A percentile compares a stretch with the other conserved stretches of the same genome.
Conservation (phyloP, 2,113 vertebrate species). For the Tenrec ecaudatus region DNA sequence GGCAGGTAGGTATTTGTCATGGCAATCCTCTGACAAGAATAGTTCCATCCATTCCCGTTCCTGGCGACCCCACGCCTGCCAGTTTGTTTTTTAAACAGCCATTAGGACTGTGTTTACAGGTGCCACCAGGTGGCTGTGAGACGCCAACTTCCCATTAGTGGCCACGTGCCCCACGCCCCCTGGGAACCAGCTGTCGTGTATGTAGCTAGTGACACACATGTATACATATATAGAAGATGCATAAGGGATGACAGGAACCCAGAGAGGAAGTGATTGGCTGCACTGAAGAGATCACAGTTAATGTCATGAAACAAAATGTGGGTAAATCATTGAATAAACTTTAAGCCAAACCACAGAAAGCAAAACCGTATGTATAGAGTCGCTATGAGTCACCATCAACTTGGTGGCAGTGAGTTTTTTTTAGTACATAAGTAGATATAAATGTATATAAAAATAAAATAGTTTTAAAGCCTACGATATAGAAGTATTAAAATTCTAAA, state of each 20-base stretch:
- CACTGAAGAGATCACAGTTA: no score
- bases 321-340: no score
- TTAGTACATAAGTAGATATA: no score
- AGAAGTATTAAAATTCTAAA: no score
- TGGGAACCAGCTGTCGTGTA: neutral
- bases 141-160: neutral
- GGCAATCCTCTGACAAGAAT: neutral
- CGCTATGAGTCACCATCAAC: no score
- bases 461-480: no score
- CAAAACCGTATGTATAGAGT: no score
- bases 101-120: neutral
- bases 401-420: no score
- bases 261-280: no score
- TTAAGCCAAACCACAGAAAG: no score
- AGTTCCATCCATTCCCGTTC: neutral
- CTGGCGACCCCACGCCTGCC: neutral
- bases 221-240: neutral
- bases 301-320: no score
- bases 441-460: no score
- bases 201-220: neutral
- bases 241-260: neutral
- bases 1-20: accelerated
- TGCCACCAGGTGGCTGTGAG: neutral
- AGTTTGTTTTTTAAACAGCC: neutral
- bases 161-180: neutral